Conservation (phyloP, 2,113 vertebrate species). For the Andinoacara biseriatus region DNA sequence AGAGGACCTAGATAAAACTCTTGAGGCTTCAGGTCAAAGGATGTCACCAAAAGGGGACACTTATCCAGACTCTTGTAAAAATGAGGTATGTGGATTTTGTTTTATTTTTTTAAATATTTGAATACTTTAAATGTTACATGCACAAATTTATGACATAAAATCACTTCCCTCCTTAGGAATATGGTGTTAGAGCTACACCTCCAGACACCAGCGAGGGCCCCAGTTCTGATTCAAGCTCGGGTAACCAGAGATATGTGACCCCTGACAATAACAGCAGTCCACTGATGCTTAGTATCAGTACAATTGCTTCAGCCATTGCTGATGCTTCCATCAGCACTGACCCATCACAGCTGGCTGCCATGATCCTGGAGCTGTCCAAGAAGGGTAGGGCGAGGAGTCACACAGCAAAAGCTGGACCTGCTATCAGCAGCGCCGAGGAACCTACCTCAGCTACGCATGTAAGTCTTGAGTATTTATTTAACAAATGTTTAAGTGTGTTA, state of each 20-base stretch:
- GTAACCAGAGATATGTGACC: constrained; percentile 41
- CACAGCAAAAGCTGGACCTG: background rate
- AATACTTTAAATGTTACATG: background rate
- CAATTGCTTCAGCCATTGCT: constrained; percentile 91
- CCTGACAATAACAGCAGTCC: constrained; percentile 60
- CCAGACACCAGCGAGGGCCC: constrained; percentile 28
- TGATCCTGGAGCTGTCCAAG: constrained; percentile 90
- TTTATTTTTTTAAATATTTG: background rate
- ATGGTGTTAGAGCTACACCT: background rate
- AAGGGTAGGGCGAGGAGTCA: constrained; percentile 69
- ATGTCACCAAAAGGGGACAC: constrained; percentile 58
- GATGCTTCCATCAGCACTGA: constrained; percentile 90
- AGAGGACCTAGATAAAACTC: constrained; percentile 81
- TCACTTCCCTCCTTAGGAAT: constrained; percentile 18
- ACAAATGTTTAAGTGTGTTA: background rate
- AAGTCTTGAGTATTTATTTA: background rate
- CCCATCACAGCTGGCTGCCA: constrained; percentile 90
- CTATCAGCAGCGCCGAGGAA: constrained; percentile 1
- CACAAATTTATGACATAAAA: background rate
- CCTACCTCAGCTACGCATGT: constrained; percentile 29
- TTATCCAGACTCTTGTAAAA: constrained; percentile 40
- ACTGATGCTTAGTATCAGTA: constrained; percentile 90
- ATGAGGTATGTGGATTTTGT: constrained; percentile 29
- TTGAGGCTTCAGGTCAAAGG: constrained; percentile 63
- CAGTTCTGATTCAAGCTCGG: constrained; percentile 25